Percentiles rank a stretch among this genome's conserved stretches.
These are phyloP conservation scores for Charina bottae DNA, from an alignment of 2,113 vertebrate genomes.

Conservation along the genomic window DNA sequence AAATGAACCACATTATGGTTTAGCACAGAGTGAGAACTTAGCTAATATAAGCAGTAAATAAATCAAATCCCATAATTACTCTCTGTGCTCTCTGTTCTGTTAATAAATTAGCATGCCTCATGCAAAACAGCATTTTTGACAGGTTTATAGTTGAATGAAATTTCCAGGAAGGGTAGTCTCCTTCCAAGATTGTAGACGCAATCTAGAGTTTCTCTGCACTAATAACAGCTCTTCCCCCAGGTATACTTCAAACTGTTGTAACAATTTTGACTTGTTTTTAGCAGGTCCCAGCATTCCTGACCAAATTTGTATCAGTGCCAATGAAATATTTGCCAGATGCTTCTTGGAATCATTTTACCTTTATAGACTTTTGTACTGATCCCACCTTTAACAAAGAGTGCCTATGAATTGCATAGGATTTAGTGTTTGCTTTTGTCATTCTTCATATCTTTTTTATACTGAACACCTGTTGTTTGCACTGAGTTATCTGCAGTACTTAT, in stretches of 20 bases:
- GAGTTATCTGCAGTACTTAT: background rate
- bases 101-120: background rate
- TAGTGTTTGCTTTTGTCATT: conserved; percentile 15
- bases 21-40: background rate
- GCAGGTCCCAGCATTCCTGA: conserved; percentile 20
- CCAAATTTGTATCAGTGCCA: conserved; percentile 9
- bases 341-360: background rate
- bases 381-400: background rate
- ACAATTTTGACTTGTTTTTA: background rate
- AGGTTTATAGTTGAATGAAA: background rate
- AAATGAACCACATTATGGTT: background rate
- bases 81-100: conserved; percentile 3
- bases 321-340: background rate
- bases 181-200: background rate
- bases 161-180: background rate
- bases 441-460: conserved; percentile 33
- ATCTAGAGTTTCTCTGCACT: background rate
- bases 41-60: background rate
- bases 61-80: background rate
- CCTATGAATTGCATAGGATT: conserved; percentile 44
- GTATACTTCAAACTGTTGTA: conserved; percentile 28
- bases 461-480: conserved; percentile 55
- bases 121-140: background rate
- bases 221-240: background rate
- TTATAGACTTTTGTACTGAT: background rate